Evolutionary conservation across 2,113 vertebrate genomes (phyloP).

Genomic region (Sphaerodactylus townsendi): DNA sequence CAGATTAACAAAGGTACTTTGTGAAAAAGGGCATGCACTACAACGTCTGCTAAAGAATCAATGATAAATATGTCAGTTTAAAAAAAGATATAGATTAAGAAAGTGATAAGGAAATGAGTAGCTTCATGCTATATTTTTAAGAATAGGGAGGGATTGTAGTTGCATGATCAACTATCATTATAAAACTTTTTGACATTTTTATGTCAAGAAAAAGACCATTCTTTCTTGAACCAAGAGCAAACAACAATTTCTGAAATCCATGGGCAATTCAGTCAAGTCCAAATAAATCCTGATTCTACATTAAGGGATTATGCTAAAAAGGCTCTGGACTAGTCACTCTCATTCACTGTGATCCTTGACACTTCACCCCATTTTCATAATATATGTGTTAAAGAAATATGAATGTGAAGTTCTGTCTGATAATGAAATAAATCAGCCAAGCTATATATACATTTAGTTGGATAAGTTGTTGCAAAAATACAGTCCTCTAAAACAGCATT

Average conservation of each 20-base stretch:
- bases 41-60: slow-evolving; percentile 65
- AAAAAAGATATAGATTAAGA: slow-evolving; percentile 61
- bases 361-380: slow-evolving; percentile 32
- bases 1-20: slow-evolving; percentile 60
- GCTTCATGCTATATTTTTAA: slow-evolving; percentile 64
- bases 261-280: slow-evolving; percentile 49
- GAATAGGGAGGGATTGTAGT: slow-evolving; percentile 52
- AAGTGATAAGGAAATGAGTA: slow-evolving; percentile 50
- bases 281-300: slow-evolving; percentile 63
- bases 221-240: slow-evolving; percentile 51
- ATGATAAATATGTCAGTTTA: slow-evolving; percentile 62
- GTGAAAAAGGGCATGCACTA: slow-evolving; percentile 51
- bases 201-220: slow-evolving; percentile 58
- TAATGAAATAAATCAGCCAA: slow-evolving; percentile 9
- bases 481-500: slow-evolving; percentile 29
- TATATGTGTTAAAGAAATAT: slow-evolving; percentile 28
- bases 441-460: slow-evolving; percentile 24
- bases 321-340: slow-evolving; percentile 17
- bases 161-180: slow-evolving; percentile 60
- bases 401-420: slow-evolving; percentile 28
- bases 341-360: slow-evolving; percentile 10
- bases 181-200: slow-evolving; percentile 63
- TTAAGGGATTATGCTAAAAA: slow-evolving; percentile 28
- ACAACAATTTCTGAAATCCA: slow-evolving; percentile 55
- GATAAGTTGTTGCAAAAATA: slow-evolving; percentile 26